Evolutionary conservation across 2,113 vertebrate species (phyloP), one percentile per base, ranked within the genome.

Genomic region (Epinephelus cyanopodus): DNA sequence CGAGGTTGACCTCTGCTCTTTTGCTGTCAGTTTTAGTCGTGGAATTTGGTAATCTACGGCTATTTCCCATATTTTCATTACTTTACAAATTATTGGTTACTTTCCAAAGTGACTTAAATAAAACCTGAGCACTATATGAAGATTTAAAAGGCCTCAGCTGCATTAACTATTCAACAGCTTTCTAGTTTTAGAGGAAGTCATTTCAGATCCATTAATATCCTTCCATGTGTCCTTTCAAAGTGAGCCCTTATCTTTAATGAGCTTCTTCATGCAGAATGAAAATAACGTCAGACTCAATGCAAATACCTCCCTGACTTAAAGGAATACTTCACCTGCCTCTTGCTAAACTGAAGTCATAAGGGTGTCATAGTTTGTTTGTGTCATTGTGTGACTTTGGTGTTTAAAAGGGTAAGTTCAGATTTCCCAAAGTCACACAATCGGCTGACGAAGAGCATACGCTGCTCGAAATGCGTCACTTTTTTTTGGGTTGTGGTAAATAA

Each of bases 211-310:
- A 66, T 73, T 65, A 74, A 74, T 70, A 63, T 80, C 39, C 62
- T 10, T 64, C 33, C 2, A 18, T 42, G 21, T 8, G 9, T 81
- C 52, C 33, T 60, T 63, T 82, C 75, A 52, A 10, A 62, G 52
- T 1, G 5, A 39, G 47, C 6, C 45, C 75, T 72, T 79, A 79
- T 85, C 85, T 85, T 48, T 70, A 82, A 79, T 77, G 63, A 82
- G 62, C 47, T 57, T 62, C 71, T 73, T 62, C 18, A 29, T 73
- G 58, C 64, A 47, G 77, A 81, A 80, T 19, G 3, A 72, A 68
- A 87, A 56, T 68, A 82, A 56, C 0, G 3, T 69, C 45, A 19
- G 42, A 17, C 65, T 69, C 18, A 48, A 77, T 74, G 25, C 63
- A 69, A 70, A 58, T 65, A 56, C 29, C 2, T 29, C 27, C 33